Evolutionary conservation across 1,140 invertebrate species (phyloP), one percentile per base, ranked within the genome.

Genomic region (Drosophila ercepeae): DNA sequence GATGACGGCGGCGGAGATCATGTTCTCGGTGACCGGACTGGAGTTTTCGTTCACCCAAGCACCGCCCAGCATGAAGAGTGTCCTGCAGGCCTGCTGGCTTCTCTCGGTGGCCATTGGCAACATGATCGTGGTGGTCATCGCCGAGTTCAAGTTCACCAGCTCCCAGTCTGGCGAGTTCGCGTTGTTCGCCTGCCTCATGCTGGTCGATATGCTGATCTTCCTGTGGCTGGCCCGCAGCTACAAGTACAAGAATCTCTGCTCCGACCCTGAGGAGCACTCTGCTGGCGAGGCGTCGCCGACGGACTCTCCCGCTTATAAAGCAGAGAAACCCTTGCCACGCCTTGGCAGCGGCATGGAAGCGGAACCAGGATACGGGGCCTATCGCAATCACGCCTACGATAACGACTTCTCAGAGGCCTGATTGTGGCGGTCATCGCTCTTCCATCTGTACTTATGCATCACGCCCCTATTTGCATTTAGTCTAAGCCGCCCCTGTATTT

Each of bases 41-140:
- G 95, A 98, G 78, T 99, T 99, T 92, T 97, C 97, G 0, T 99
- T 98, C 91, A 94, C 95, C 0, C 94, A 98, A 93, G 96, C 97
- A 4, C 98, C 98, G 0, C 84, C 92, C 2, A 95, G 94, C 61
- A 98, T 99, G 97, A 99, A 98, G 89, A 97, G 97, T 0, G 94
- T 99, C 0, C 79, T 99, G 1, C 96, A 97, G 91, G 97, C 98
- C 2, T 93, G 94, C 0, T 99, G 97, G 97, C 92, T 98, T 4
- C 90, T 99, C 0, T 98, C 97, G 0, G 96, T 96, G 1, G 97
- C 98, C 0, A 94, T 98, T 82, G 98, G 98, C 13, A 98, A 99
- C 92, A 91, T 98, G 0, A 95, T 99, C 5, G 95, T 99, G 1
- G 94, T 99, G 18, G 93, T 99, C 29, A 95, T 97, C 5, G 95